Evolutionary conservation across 2,797 vertebrate species (phyloP), one percentile per base, ranked within the genome.

Genomic region (Pristis pectinata): DNA sequence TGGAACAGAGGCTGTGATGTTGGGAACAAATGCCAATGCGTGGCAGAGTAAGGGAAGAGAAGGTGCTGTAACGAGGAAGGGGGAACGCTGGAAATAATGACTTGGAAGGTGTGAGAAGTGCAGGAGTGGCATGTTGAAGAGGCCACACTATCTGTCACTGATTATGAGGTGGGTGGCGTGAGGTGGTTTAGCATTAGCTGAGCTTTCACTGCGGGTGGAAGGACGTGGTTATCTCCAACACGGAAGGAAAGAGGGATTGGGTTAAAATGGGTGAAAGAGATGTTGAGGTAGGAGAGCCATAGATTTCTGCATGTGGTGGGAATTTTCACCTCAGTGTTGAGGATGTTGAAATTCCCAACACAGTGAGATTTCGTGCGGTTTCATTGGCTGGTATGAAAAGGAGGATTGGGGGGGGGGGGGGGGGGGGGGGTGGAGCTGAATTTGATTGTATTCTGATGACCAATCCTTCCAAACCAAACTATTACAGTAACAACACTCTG

Each of bases 401-500:
- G 59, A 70, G 15, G 70, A 70, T 22, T 17, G 67, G 22, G 67
- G 4, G 49, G 53, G 53, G 53, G 49, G 49, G 49, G 49, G 9
- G 53, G 24, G 10, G n/a, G n/a, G n/a, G n/a, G 49, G 49, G 9
- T 53, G 24, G 10, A 30, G 56, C 61, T 34, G 56, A 89, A 61
- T 89, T 64, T 89, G 56, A 37, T 61, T 24, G 59, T n/a, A 89
- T 89, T 64, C 85, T 89, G 59, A 56, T 89, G 85, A 61, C 56
- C 85, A 89, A 61, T 89, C 89, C 30, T 37, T 37, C 76, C 11
- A n/a, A 37, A 34, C 30, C 59, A n/a, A 64, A 85, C 59, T 89
- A 2, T 37, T n/a, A 6, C n/a, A 89, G 37, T 59, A 61, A 37
- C 30, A 37, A 37, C 5, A 64, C 34, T 87, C 87, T n/a, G 56